Evolutionary conservation across 2,888 invertebrate species (phyloP).

Genomic region (Ceraclea dissimilis): DNA sequence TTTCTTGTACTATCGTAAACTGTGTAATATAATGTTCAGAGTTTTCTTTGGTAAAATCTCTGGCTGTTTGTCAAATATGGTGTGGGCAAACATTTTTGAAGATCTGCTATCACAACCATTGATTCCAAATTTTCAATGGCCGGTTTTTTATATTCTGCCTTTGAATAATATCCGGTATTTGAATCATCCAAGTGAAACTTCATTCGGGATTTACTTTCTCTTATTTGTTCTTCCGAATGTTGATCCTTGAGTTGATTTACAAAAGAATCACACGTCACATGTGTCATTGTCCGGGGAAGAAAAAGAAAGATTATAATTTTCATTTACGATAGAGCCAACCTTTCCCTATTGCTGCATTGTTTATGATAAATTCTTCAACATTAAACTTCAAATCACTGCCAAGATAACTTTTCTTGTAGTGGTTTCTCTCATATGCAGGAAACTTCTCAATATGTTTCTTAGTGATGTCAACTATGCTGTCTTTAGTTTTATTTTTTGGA

Average conservation of each 20-base stretch:
- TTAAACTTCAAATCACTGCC: conserved; percentile 8
- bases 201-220: neutral
- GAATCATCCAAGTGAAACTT: conserved; percentile 2
- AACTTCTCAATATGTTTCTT: conserved; percentile 10
- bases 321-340: conserved; percentile 6
- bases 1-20: neutral
- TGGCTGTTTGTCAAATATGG: conserved; percentile 10
- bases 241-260: conserved; percentile 7
- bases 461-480: conserved; percentile 5
- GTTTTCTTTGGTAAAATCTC: conserved; percentile 6
- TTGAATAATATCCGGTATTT: conserved; percentile 1
- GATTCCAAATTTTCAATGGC: neutral
- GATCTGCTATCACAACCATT: neutral
- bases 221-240: conserved; percentile 7
- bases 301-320: conserved; percentile 3
- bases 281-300: conserved; percentile 11
- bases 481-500: neutral
- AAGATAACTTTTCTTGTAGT: conserved; percentile 7
- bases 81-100: conserved; percentile 8
- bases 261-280: conserved; percentile 11
- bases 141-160: neutral
- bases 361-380: conserved; percentile 5
- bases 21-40: conserved; percentile 2
- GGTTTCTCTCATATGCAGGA: conserved; percentile 10
- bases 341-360: conserved; percentile 8